Evolutionary conservation across 2,113 vertebrate species (phyloP).

Genomic region (Lophius piscatorius): DNA sequence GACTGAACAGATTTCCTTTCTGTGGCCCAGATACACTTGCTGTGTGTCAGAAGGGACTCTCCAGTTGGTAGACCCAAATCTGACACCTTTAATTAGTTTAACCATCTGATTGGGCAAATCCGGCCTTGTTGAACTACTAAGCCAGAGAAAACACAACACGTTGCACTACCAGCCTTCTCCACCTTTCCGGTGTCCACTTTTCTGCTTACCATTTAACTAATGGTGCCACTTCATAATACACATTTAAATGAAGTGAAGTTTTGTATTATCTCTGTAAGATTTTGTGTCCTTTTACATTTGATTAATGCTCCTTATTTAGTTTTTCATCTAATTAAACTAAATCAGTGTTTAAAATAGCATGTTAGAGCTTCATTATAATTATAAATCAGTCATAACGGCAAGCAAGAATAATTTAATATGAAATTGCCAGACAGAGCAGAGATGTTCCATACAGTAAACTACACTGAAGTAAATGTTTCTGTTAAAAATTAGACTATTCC

Average conservation of each 20-base stretch:
- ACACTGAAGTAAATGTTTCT: neutral
- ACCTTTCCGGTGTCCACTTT: neutral
- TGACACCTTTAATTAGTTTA: slow-evolving; percentile 49
- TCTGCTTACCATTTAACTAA: neutral
- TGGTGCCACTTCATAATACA: neutral
- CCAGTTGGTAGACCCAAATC: slow-evolving; percentile 32
- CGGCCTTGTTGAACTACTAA: slow-evolving; percentile 8
- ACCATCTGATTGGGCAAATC: slow-evolving; percentile 40
- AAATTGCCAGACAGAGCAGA: too few relatives aligned
- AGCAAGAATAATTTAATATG: too few relatives aligned
- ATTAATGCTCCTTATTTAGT: neutral
- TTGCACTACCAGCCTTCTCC: slow-evolving; percentile 2
- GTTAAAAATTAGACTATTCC: rapidly evolving
- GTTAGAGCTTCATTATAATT: neutral
- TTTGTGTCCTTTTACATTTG: neutral
- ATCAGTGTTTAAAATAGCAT: neutral
- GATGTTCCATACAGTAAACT: neutral
- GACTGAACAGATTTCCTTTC: slow-evolving; percentile 33
- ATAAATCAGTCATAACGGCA: neutral
- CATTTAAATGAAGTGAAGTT: neutral
- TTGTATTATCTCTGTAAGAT: neutral
- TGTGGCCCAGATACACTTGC: slow-evolving; percentile 1
- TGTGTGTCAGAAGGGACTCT: slow-evolving; percentile 29
- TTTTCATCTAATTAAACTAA: neutral
- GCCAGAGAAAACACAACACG: slow-evolving; percentile 2